phyloP scores from a whole-genome alignment of 2,797 vertebrate species.

The Spinus pinus region DNA sequence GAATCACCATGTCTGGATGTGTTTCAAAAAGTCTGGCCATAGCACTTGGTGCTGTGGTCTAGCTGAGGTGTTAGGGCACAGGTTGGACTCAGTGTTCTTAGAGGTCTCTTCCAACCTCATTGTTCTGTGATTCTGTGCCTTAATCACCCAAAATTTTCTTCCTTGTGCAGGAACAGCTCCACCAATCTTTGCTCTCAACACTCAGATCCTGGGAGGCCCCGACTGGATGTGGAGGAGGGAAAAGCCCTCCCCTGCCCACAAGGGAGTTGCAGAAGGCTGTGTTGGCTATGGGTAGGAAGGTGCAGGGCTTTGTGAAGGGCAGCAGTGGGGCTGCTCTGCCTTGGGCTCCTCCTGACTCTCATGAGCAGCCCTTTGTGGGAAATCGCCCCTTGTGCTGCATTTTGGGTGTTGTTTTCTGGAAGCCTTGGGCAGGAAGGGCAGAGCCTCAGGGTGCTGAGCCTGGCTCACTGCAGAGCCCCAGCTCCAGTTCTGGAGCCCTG shows the following conservation, averaged over 20 bases:
- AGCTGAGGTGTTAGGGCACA: neutral
- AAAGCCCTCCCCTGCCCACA: neutral
- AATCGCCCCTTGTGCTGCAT: neutral
- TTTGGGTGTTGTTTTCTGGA: neutral
- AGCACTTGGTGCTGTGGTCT: neutral
- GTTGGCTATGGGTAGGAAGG: accelerated
- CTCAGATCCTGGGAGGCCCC: accelerated
- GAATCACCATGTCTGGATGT: neutral
- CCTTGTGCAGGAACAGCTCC: neutral
- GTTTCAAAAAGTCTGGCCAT: neutral
- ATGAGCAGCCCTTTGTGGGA: accelerated
- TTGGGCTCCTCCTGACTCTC: neutral
- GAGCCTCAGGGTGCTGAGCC: neutral
- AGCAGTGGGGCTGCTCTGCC: neutral
- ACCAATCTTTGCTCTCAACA: neutral
- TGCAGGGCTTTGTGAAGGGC: accelerated
- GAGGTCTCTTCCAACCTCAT: neutral
- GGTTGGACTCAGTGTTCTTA: neutral
- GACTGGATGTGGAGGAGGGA: accelerated
- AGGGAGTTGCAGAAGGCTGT: neutral
- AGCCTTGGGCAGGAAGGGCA: neutral
- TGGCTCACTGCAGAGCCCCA: accelerated
- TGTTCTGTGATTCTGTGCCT: neutral
- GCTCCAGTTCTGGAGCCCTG: neutral
- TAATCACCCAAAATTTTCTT: neutral